Conservation (phyloP, 2,113 vertebrate genomes). For the Nannobrachium achirus region DNA sequence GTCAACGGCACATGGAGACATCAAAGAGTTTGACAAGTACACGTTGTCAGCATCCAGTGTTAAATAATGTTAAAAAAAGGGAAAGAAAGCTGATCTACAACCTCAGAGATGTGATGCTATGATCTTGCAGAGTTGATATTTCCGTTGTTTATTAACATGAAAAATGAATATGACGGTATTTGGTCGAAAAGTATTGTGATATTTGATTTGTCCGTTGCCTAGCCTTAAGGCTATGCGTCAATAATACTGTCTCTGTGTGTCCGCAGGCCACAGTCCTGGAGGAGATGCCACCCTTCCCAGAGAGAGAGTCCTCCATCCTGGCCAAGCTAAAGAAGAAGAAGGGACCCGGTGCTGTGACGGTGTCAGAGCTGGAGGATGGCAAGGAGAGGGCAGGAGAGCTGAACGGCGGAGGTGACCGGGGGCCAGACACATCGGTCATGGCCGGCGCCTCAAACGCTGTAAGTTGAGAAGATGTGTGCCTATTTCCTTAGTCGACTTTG, state of each 20-base stretch:
- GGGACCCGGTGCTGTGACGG: slow-evolving; percentile 84
- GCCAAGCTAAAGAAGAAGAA: slow-evolving; percentile 95
- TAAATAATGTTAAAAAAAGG: no score
- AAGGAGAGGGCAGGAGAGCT: slow-evolving; percentile 87
- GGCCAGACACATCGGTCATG: slow-evolving; percentile 68
- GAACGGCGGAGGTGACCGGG: slow-evolving; percentile 85
- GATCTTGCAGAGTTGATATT: no score
- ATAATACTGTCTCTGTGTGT: neutral
- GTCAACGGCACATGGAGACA: no score
- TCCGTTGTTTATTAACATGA: no score
- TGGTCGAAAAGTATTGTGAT: no score
- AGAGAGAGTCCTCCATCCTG: slow-evolving; percentile 91
- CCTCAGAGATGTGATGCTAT: no score
- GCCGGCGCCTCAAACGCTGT: slow-evolving; percentile 86
- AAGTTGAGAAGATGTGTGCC: slow-evolving; percentile 51
- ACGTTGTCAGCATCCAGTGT: no score
- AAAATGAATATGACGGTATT: no score
- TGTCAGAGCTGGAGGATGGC: slow-evolving; percentile 85
- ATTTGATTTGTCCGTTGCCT: neutral
- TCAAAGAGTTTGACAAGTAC: no score
- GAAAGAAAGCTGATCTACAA: no score
- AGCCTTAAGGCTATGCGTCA: neutral
- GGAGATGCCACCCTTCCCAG: slow-evolving; percentile 94
- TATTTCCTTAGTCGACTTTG: neutral
- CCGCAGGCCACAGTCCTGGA: slow-evolving; percentile 90